Conservation (phyloP, 2,888 invertebrate genomes). For the Melinopterus prodromus region DNA sequence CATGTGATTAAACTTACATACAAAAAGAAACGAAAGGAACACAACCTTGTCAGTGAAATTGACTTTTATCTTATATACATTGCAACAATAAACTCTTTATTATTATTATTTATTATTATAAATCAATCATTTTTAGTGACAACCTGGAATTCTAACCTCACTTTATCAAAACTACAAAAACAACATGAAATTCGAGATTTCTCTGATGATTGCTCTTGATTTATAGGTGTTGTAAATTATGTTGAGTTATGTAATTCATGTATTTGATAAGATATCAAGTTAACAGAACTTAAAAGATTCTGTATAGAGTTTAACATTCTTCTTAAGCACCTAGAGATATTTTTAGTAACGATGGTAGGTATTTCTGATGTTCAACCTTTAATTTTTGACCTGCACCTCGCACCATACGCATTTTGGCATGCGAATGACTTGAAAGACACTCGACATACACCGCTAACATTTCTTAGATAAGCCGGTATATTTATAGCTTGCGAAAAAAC, state of each 20-base stretch:
- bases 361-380: not conserved
- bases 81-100: not conserved
- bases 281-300: too few relatives aligned
- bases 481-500: conserved; percentile 15
- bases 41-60: not conserved
- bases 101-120: not conserved
- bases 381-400: not conserved
- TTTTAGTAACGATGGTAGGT: not conserved
- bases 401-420: not conserved
- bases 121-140: not conserved
- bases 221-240: not conserved
- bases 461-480: not conserved
- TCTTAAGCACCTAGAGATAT: not conserved
- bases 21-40: not conserved
- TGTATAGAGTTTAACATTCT: too few relatives aligned
- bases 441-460: not conserved
- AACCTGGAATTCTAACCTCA: not conserved
- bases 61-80: too few relatives aligned
- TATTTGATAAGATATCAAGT: not conserved
- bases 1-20: not conserved
- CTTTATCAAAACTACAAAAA: not conserved
- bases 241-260: too few relatives aligned
- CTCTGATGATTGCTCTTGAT: not conserved
- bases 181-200: not conserved
- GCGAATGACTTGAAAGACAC: not conserved